Evolutionary conservation across 2,888 invertebrate species (phyloP).

Genomic region (Julus scandinavius): DNA sequence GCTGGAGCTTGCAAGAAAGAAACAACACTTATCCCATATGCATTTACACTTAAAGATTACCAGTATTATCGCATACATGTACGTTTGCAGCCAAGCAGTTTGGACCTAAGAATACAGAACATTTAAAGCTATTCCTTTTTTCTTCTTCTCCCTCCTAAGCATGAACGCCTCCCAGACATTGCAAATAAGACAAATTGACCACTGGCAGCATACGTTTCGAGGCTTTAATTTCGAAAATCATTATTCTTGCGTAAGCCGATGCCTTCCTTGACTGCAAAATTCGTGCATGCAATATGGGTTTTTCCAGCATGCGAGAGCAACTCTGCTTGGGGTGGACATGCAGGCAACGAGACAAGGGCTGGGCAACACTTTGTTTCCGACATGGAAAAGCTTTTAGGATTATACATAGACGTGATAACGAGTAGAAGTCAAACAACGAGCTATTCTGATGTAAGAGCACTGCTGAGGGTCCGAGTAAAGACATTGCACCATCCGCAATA

Average conservation of each 20-base stretch:
- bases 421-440: slow-evolving; percentile 41
- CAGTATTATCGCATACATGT: not conserved
- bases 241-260: not conserved
- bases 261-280: slow-evolving; percentile 21
- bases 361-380: slow-evolving; percentile 53
- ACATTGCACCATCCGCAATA: slow-evolving; percentile 19
- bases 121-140: not conserved
- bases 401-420: slow-evolving; percentile 49
- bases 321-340: slow-evolving; percentile 28
- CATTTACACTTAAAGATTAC: not conserved
- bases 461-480: slow-evolving; percentile 28
- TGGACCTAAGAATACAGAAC: not conserved
- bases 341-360: not conserved
- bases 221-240: slow-evolving; percentile 26
- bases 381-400: slow-evolving; percentile 57
- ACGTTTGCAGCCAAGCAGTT: not conserved
- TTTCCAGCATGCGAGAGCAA: not conserved
- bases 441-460: slow-evolving; percentile 23
- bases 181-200: slow-evolving; percentile 20
- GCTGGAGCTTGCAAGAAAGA: not conserved
- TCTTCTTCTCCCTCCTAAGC: not conserved
- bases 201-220: not conserved
- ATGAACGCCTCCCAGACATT: not conserved
- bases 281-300: not conserved
- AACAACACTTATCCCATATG: not conserved